A percentile compares a stretch with the other conserved stretches of the same genome.
Conservation (phyloP, 2,797 vertebrate genomes). For the Pelochelys cantorii region DNA sequence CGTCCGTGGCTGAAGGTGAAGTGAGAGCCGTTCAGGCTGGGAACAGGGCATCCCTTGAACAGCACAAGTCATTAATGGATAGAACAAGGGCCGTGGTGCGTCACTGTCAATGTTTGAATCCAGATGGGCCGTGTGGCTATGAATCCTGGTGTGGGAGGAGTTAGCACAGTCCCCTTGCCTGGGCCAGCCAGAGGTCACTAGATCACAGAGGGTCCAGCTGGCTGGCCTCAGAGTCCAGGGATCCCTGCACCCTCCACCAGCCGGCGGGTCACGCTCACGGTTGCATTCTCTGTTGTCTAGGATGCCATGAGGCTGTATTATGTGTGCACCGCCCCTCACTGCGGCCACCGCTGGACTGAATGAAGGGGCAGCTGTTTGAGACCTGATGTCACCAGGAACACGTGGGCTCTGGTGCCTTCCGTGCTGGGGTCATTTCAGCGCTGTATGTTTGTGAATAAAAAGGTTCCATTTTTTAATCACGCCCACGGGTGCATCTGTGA, state of each 20-base stretch:
- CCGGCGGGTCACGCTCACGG: accelerated
- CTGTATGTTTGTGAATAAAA: background rate
- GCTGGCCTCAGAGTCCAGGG: background rate
- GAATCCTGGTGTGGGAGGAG: no score
- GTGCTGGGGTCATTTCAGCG: background rate
- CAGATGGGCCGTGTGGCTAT: no score
- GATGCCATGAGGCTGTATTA: conserved; percentile 97
- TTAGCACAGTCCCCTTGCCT: background rate
- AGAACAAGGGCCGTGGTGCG: background rate
- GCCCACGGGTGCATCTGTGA: background rate
- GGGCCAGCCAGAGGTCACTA: background rate
- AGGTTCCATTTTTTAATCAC: background rate
- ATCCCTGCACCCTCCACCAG: background rate
- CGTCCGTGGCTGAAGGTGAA: background rate
- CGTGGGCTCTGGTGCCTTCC: background rate
- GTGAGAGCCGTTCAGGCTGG: background rate
- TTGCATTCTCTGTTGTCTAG: conserved; percentile 68
- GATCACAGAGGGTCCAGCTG: background rate
- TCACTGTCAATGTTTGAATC: background rate
- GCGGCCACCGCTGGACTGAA: conserved; percentile 95
- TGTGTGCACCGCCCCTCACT: conserved; percentile 94
- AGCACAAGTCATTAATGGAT: background rate
- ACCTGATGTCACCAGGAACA: background rate
- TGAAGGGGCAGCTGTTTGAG: conserved; percentile 64
- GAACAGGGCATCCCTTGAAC: background rate